A percentile compares a stretch with the other conserved stretches of the same genome.
phyloP scores from a whole-genome alignment of 1,140 invertebrate species.

The Bradynema listronoti region DNA sequence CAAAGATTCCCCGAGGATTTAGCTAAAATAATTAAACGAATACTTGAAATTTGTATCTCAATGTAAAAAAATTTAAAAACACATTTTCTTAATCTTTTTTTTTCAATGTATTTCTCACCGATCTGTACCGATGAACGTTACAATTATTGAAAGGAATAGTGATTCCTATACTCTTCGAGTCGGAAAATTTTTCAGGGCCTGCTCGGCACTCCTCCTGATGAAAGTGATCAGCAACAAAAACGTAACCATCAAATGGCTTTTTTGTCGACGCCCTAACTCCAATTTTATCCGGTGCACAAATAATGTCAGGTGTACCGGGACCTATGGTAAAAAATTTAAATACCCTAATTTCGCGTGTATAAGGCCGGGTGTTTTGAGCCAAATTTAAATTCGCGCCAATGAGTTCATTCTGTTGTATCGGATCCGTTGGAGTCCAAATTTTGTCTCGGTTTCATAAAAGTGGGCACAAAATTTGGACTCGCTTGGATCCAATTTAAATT shows the following conservation, averaged over 20 bases:
- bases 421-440: no score
- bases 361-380: no score
- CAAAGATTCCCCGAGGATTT: constrained; percentile 56
- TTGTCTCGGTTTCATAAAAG: no score
- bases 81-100: constrained; percentile 4
- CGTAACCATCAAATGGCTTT: constrained; percentile 57
- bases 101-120: constrained; percentile 32
- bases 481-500: no score
- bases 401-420: no score
- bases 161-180: constrained; percentile 50
- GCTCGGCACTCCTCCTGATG: constrained; percentile 54
- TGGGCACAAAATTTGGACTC: no score
- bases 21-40: constrained; percentile 36
- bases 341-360: no score
- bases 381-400: no score
- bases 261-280: constrained; percentile 56
- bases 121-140: constrained; percentile 56
- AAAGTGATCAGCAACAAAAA: constrained; percentile 57
- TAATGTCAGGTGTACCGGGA: constrained; percentile 56
- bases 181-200: constrained; percentile 52
- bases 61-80: constrained; percentile 9
- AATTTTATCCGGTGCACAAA: constrained; percentile 54
- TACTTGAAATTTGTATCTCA: constrained; percentile 1
- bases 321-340: no score
- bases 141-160: constrained; percentile 55